phyloP scores from a whole-genome alignment of 92 coral and sea anemone genomes.

The Porites cylindrica region DNA sequence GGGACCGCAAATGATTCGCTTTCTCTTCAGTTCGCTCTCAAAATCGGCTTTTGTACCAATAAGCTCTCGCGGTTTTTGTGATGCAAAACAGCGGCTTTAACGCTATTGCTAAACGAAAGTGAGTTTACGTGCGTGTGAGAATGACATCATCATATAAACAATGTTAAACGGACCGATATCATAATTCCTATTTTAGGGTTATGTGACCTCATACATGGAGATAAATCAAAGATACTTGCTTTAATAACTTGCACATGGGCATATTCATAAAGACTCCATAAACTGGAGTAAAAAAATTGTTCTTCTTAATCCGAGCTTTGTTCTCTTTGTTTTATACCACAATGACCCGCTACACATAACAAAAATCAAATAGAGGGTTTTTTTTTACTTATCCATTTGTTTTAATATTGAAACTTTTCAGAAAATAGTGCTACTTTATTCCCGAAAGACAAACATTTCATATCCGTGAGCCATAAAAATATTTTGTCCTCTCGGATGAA shows the following conservation, averaged over 20 bases:
- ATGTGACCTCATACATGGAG: background rate
- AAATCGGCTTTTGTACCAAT: background rate
- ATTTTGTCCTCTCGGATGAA: background rate
- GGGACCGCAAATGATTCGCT: background rate
- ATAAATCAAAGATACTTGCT: no score
- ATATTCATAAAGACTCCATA: background rate
- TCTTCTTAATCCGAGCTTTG: background rate
- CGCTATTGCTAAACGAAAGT: background rate
- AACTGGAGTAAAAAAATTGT: no score
- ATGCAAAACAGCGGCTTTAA: constrained; percentile 22
- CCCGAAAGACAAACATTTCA: no score
- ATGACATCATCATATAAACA: constrained; percentile 37
- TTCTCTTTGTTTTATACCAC: no score
- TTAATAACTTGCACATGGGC: no score
- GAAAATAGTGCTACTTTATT: no score
- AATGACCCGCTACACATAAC: background rate
- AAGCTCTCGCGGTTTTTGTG: constrained; percentile 17
- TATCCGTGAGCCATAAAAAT: background rate
- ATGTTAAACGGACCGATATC: background rate
- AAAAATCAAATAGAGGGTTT: background rate
- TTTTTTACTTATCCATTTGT: background rate
- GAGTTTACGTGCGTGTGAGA: no score
- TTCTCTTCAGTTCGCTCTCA: background rate
- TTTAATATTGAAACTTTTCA: background rate
- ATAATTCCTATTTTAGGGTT: constrained; percentile 1